A percentile compares a stretch with the other conserved stretches of the same genome.
phyloP scores from a whole-genome alignment of 2,888 invertebrate species.

The Neoascia interrupta region DNA sequence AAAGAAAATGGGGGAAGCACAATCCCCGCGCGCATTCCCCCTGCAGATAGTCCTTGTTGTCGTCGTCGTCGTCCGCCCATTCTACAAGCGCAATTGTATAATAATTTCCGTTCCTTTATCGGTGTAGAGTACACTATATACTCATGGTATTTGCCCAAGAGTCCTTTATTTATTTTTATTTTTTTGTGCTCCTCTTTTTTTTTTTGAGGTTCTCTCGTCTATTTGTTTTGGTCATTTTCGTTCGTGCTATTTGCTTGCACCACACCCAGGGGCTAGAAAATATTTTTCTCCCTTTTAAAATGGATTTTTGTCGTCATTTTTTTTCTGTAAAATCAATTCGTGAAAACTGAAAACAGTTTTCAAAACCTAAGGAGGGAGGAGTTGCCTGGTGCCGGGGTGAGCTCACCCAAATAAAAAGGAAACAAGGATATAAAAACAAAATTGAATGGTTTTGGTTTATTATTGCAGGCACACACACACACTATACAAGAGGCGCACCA shows the following conservation, averaged over 20 bases:
- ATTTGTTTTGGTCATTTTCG: slow-evolving; percentile 64
- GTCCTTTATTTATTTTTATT: slow-evolving; percentile 36
- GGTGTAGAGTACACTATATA: neutral
- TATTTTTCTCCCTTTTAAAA: slow-evolving; percentile 23
- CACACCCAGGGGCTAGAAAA: slow-evolving; percentile 47
- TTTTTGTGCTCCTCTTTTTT: neutral
- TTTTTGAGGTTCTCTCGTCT: slow-evolving; percentile 30
- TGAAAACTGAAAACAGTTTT: slow-evolving; percentile 29
- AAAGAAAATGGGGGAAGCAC: neutral
- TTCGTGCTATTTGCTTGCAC: slow-evolving; percentile 57
- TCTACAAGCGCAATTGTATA: slow-evolving; percentile 54
- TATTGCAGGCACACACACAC: slow-evolving; percentile 25
- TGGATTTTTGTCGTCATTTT: neutral
- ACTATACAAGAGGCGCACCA: neutral
- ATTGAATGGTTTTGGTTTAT: slow-evolving; percentile 54
- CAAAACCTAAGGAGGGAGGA: neutral
- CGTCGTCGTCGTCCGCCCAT: too few relatives aligned
- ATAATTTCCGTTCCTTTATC: slow-evolving; percentile 60
- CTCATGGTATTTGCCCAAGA: slow-evolving; percentile 32
- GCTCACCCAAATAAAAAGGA: neutral
- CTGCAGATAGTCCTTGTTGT: too few relatives aligned
- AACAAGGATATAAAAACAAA: slow-evolving; percentile 25
- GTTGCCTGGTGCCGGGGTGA: neutral
- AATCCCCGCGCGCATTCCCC: neutral
- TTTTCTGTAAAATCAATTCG: slow-evolving; percentile 59